Evolutionary conservation across 1,140 invertebrate genomes (phyloP).

Genomic region (Plodia interpunctella): DNA sequence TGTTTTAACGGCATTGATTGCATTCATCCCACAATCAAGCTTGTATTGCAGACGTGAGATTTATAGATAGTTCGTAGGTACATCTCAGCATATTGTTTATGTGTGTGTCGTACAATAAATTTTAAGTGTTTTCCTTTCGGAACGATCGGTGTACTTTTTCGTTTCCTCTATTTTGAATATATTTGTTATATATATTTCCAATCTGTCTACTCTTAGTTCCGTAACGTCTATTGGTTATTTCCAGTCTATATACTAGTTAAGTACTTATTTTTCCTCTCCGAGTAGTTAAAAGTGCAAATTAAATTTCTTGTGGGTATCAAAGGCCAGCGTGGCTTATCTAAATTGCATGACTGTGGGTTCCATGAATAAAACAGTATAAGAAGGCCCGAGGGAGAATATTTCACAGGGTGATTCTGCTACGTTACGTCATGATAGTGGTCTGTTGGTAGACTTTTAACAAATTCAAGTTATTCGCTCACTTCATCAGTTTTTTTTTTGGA

Average conservation of each 20-base stretch:
- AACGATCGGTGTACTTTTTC: too few species aligned
- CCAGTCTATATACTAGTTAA: not conserved
- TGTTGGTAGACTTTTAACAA: not conserved
- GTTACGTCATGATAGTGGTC: constrained; percentile 1
- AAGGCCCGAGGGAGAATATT: constrained; percentile 10
- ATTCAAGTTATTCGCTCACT: not conserved
- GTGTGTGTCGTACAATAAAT: too few species aligned
- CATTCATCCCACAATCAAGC: not conserved
- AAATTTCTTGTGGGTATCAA: constrained; percentile 36
- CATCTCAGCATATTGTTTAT: too few species aligned
- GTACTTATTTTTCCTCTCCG: not conserved
- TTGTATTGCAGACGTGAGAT: not conserved
- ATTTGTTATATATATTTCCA: too few species aligned
- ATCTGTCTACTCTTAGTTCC: too few species aligned
- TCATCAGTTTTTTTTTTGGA: not conserved
- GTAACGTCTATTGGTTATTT: too few species aligned
- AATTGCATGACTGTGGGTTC: constrained; percentile 43
- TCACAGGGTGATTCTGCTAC: constrained; percentile 4
- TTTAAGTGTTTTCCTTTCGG: too few species aligned
- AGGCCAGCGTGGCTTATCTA: constrained; percentile 34
- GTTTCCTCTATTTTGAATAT: too few species aligned
- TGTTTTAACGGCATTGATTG: constrained; percentile 16
- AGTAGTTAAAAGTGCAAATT: constrained; percentile 39
- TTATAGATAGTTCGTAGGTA: too few species aligned
- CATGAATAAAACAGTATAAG: constrained; percentile 35